phyloP scores from a whole-genome alignment of 2,888 invertebrate species.

The Scaptomyza cyrtandrae region DNA sequence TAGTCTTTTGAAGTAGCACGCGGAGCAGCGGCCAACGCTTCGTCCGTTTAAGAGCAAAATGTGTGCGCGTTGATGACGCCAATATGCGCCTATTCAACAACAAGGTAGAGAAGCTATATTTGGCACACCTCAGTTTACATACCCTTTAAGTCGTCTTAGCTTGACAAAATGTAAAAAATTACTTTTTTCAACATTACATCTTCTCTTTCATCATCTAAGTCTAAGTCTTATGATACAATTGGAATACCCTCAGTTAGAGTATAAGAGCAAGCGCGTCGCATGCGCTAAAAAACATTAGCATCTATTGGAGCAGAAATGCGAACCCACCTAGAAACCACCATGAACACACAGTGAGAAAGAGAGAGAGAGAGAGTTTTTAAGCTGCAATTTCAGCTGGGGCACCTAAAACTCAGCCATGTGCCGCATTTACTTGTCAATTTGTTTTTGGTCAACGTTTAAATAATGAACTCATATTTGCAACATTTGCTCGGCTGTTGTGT shows the following conservation, averaged over 20 bases:
- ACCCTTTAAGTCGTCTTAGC: background rate
- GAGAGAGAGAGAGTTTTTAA: slow-evolving; percentile 21
- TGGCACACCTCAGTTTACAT: background rate
- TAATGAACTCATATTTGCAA: slow-evolving; percentile 82
- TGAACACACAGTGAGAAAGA: slow-evolving; percentile 2
- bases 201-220: background rate
- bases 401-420: slow-evolving; percentile 67
- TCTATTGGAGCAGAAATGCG: slow-evolving; percentile 78
- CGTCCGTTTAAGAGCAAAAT: slow-evolving; percentile 72
- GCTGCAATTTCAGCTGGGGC: slow-evolving; percentile 15
- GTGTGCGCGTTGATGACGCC: slow-evolving; percentile 76
- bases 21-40: slow-evolving; percentile 62
- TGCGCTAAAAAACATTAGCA: slow-evolving; percentile 57
- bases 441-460: slow-evolving; percentile 82
- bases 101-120: slow-evolving; percentile 10
- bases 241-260: background rate
- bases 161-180: too few relatives aligned
- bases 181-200: too few relatives aligned
- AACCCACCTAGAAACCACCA: slow-evolving; percentile 69
- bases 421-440: slow-evolving; percentile 81
- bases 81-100: slow-evolving; percentile 44
- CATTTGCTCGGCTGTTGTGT: slow-evolving; percentile 67
- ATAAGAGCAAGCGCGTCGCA: slow-evolving; percentile 58
- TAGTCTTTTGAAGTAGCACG: slow-evolving; percentile 72
- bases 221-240: background rate